Evolutionary conservation across 2,888 invertebrate species (phyloP).

Genomic region (Lathronympha strigana): DNA sequence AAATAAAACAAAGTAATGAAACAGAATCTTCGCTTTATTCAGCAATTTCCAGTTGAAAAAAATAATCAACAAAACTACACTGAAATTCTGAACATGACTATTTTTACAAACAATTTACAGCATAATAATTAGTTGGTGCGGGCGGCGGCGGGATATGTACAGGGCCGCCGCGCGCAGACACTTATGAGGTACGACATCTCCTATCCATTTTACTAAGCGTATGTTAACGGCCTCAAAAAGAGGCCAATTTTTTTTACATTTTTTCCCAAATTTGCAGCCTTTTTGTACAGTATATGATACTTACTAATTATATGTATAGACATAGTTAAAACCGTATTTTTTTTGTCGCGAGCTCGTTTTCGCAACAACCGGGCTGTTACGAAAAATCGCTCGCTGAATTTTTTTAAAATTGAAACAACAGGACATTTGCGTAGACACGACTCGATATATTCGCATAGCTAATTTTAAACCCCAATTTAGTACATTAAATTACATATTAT

Average conservation of each 20-base stretch:
- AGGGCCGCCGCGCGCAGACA: constrained; percentile 57
- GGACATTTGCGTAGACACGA: constrained; percentile 68
- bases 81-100: constrained; percentile 81
- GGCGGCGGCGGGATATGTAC: constrained; percentile 52
- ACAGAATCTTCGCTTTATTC: constrained; percentile 83
- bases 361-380: constrained; percentile 50
- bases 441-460: constrained; percentile 69
- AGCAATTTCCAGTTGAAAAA: constrained; percentile 81
- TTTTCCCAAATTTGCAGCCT: constrained; percentile 77
- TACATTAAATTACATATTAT: constrained; percentile 68
- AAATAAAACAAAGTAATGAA: constrained; percentile 72
- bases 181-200: constrained; percentile 75
- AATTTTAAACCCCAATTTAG: constrained; percentile 65
- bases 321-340: constrained; percentile 79
- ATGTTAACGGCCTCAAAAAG: constrained; percentile 75
- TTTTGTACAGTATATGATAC: constrained; percentile 82
- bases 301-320: constrained; percentile 80
- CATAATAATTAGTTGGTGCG: constrained; percentile 58
- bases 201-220: constrained; percentile 82
- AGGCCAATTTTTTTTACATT: constrained; percentile 77
- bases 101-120: constrained; percentile 83
- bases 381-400: constrained; percentile 59
- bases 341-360: constrained; percentile 62
- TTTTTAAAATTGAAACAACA: constrained; percentile 68
- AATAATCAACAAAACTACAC: constrained; percentile 81